A percentile compares a stretch with the other conserved stretches of the same genome.
Evolutionary conservation across 2,113 vertebrate genomes (phyloP).

Genomic region (Festucalex cinctus): DNA sequence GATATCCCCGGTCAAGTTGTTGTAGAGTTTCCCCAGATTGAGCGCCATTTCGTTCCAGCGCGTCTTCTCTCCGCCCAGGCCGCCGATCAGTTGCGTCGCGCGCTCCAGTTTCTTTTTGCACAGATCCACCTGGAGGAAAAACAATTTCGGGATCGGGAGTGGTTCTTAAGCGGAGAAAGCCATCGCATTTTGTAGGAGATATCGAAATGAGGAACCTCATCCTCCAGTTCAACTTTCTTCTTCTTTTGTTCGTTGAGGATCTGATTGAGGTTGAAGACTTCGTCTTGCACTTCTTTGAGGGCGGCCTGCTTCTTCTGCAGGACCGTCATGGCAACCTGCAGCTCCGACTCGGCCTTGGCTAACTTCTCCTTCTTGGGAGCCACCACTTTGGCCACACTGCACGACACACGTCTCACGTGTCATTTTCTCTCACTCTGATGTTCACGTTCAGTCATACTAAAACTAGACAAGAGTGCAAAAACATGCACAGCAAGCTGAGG

Average conservation of each 20-base stretch:
- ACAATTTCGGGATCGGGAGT: neutral
- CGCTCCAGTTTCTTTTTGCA: slow-evolving; percentile 84
- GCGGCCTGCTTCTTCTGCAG: slow-evolving; percentile 81
- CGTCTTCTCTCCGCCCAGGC: slow-evolving; percentile 84
- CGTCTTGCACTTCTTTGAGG: slow-evolving; percentile 81
- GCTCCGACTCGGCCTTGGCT: slow-evolving; percentile 74
- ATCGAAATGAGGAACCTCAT: slow-evolving; percentile 69
- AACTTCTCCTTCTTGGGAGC: slow-evolving; percentile 86
- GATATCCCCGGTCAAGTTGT: slow-evolving; percentile 82
- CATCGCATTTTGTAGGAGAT: neutral
- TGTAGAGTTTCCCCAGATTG: slow-evolving; percentile 75
- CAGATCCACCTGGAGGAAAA: slow-evolving; percentile 72
- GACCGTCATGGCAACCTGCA: slow-evolving; percentile 77
- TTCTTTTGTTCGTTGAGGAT: slow-evolving; percentile 80
- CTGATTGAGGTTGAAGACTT: slow-evolving; percentile 75
- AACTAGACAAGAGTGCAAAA: neutral
- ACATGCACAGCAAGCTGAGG: no score
- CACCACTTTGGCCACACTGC: slow-evolving; percentile 83
- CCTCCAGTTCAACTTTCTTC: slow-evolving; percentile 83
- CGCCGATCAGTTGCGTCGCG: slow-evolving; percentile 85
- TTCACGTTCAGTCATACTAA: neutral
- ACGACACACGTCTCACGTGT: slow-evolving; percentile 16
- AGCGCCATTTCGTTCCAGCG: slow-evolving; percentile 79
- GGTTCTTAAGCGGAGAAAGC: no score
- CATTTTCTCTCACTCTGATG: neutral